These are phyloP conservation scores for Smutsia temminckii DNA, from an alignment of 2,797 vertebrate species.

Conservation along the genomic window DNA sequence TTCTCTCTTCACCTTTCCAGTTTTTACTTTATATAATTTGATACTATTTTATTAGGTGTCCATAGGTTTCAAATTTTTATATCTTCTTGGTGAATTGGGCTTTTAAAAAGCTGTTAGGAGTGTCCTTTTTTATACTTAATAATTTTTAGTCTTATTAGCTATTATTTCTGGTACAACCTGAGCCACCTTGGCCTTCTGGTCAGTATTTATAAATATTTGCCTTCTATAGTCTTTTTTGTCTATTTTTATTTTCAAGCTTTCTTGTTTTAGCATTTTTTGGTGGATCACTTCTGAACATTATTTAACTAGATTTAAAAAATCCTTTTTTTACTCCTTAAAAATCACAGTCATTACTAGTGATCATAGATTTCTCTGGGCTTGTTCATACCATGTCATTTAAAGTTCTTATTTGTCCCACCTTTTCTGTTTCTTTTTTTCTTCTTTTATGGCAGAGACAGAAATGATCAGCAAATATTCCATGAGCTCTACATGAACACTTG, in stretches of 20 bases:
- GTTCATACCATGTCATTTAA: neutral
- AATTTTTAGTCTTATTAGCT: neutral
- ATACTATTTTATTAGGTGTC: neutral
- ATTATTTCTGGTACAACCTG: conserved; percentile 25
- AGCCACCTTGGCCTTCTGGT: neutral
- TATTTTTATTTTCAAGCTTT: conserved; percentile 8
- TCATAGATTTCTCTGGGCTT: neutral
- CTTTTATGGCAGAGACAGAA: neutral
- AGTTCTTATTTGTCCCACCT: neutral
- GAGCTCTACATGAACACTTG: neutral
- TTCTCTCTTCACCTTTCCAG: neutral
- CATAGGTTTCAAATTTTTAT: neutral
- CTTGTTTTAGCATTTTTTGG: neutral
- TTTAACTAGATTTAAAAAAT: neutral
- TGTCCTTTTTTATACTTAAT: neutral
- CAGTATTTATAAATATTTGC: neutral
- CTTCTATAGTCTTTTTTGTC: neutral
- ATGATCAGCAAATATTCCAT: neutral
- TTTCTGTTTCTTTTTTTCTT: neutral
- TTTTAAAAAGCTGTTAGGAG: neutral
- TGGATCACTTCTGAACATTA: neutral
- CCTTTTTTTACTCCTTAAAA: neutral
- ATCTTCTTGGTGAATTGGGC: neutral
- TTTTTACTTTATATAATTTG: conserved; percentile 27
- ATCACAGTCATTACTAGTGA: neutral